Evolutionary conservation across 2,113 vertebrate genomes (phyloP).

Genomic region (Phyllostomus hastatus): DNA sequence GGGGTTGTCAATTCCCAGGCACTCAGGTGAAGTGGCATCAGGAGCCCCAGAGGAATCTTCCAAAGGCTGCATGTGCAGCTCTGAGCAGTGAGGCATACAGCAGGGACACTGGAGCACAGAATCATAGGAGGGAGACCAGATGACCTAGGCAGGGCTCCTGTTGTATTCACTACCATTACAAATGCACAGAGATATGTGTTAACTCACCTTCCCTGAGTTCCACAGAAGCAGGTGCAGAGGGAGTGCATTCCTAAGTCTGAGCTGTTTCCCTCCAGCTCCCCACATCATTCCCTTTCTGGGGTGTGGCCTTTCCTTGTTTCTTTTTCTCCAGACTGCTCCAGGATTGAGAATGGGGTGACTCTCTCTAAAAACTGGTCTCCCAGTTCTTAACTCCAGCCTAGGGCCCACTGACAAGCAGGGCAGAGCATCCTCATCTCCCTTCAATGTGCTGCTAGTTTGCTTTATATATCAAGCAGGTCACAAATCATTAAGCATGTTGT

Average conservation of each 20-base stretch:
- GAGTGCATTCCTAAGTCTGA: not conserved
- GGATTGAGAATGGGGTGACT: not conserved
- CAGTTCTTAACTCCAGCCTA: not conserved
- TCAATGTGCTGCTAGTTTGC: not conserved
- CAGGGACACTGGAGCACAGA: not conserved
- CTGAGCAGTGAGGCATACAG: not conserved
- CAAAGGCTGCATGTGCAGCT: not conserved
- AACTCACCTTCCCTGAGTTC: not conserved
- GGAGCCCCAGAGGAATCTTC: not conserved
- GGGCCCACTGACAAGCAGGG: not conserved
- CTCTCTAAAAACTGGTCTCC: not conserved
- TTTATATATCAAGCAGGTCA: constrained; percentile 31
- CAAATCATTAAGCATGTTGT: constrained; percentile 54
- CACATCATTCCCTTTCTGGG: not conserved
- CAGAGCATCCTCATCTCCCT: not conserved
- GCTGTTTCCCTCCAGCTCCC: not conserved
- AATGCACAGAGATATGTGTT: not conserved
- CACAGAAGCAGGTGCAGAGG: not conserved
- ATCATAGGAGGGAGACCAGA: not conserved
- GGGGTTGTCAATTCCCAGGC: not conserved
- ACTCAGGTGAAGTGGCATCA: not conserved
- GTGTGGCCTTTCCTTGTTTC: not conserved
- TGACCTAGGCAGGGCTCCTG: not conserved
- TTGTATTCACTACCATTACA: not conserved
- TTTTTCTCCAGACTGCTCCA: not conserved